Base-by-base conservation (phyloP, 1,140 invertebrate species). In the Lamellibrachia luymesi region DNA sequence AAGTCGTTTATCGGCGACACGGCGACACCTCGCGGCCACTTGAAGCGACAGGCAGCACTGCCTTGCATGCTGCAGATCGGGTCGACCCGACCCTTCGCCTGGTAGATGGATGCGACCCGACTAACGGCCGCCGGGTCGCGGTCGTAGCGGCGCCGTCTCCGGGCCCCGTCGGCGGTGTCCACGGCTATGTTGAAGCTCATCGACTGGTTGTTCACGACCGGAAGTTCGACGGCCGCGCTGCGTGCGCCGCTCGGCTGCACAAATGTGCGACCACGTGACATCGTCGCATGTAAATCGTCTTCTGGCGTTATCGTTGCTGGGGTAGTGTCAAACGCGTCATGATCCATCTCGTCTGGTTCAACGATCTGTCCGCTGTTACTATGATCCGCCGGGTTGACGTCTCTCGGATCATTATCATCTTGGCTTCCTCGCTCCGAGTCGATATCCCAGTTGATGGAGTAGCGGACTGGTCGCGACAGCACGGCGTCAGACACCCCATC, bases 1-100 rank as follows among this genome's bases (percentile, higher is more conserved):
- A 95, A 91, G 94, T 98, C 97, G 51, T 94, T 91, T 27, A 38
- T 27, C 50, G 92, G 91, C 80, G 56, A 93, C 25, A 94, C 93
- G 50, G 93, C 93, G 22, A 94, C 92, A 90, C 92, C 93, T 0
- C 38, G 38, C 49, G 93, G 93, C 56, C n/a, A 80, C 38, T 52
- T 90, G 89, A 94, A 92, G 51, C 92, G 93, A 38, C 92, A 98
- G 96, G 52, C 7, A 92, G 93, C 95, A 95, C 92, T 95, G 50
- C 92, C 92, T 27, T 52, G 50, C 51, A 51, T 38, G 22, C 50
- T 52, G 52, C 92, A 50, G 52, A 92, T 13, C 13, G 50, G 50
- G 10, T 38, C 51, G 27, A n/a, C 8, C 38, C 52, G 27, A 52
- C 52, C 52, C 52, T 92, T 92, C n/a, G 51, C 51, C 27, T 92